phyloP scores from a whole-genome alignment of 2,113 vertebrate genomes.

The Cairina moschata region DNA sequence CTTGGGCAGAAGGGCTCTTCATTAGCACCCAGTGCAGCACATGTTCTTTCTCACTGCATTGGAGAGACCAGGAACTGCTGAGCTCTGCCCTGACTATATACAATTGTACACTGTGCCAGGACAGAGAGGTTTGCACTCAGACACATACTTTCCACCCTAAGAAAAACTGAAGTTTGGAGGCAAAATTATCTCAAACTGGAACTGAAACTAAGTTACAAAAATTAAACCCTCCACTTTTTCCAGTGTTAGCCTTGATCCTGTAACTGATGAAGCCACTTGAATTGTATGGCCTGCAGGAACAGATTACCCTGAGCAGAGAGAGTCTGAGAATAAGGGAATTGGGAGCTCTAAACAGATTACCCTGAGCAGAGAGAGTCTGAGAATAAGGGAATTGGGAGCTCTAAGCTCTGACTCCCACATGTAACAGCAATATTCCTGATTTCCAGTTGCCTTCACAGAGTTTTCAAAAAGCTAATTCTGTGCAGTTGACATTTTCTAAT shows the following conservation, averaged over 20 bases:
- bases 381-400: neutral
- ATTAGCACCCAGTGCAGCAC: accelerated
- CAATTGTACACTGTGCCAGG: neutral
- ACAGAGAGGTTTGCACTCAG: neutral
- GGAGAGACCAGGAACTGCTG: neutral
- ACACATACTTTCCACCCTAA: neutral
- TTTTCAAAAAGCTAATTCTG: neutral
- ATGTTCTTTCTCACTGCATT: neutral
- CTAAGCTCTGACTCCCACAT: neutral
- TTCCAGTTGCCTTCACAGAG: neutral
- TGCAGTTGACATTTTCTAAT: neutral
- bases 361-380: neutral
- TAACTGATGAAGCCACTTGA: neutral
- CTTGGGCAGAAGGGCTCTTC: neutral
- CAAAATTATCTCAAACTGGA: neutral
- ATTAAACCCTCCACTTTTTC: neutral
- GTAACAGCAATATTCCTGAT: neutral
- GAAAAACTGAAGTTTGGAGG: neutral
- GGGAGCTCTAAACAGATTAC: neutral
- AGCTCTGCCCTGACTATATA: neutral
- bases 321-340: neutral
- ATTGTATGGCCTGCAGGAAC: neutral
- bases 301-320: neutral
- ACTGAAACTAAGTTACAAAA: neutral
- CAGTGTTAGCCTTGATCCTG: neutral